Evolutionary conservation across 1,140 invertebrate species (phyloP), one percentile per base, ranked within the genome.

Genomic region (Pantala flavescens): DNA sequence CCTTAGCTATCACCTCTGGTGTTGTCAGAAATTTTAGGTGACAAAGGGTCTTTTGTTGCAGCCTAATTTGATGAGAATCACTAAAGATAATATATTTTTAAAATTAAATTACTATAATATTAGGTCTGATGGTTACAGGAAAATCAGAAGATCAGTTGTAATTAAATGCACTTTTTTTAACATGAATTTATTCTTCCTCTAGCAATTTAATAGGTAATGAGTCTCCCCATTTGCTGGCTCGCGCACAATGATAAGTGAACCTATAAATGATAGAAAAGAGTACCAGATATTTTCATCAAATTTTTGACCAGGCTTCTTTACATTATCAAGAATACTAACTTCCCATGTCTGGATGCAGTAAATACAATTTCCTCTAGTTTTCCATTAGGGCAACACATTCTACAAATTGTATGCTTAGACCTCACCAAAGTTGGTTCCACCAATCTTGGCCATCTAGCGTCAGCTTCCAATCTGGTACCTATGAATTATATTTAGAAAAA

Each of bases 361-460:
- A 95, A 89, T 77, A 92, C 88, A 5, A 92, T 82, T 82, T 95
- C 90, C 76, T 89, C 82, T n/a, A 96, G 81, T 75, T 90, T 84
- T 24, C 94, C 94, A 77, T 87, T 82, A 10, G 85, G 78, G 9
- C 89, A 92, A 82, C 95, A 97, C 77, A 94, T 79, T 71, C 90
- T 85, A 81, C 94, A 96, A 78, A 93, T 87, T 0, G 86, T 84
- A 80, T 94, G 93, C 75, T 86, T 88, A 0, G 87, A 87, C 72
- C 88, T 84, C 16, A 87, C 82, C 55, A 92, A 80, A 1, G 88
- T 87, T 24, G 89, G 86, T 75, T 63, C 16, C 3, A 97, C 88
- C 72, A 96, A 81, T 75, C 94, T 84, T 0, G 93, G 93, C 94
- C 94, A 96, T 24, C 86, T 82, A 2, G 84, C 78, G 73, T 86